Percentiles rank a stretch among this genome's conserved stretches.
Evolutionary conservation across 1,140 invertebrate species (phyloP).

Genomic region (Rhagoletis pomonella): DNA sequence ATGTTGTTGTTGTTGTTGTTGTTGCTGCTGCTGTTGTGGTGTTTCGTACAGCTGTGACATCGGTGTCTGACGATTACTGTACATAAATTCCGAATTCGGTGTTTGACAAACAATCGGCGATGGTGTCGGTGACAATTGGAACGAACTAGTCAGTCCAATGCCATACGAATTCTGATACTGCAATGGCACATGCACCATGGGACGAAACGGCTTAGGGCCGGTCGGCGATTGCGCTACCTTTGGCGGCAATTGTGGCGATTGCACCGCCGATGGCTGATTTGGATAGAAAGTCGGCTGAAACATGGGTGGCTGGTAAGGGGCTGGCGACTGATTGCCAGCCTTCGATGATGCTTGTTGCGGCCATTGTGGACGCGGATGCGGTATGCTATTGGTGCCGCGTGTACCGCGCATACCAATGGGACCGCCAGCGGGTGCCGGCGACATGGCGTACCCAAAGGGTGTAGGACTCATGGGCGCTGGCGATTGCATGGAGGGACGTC

Average conservation of each 20-base stretch:
- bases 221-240: conserved; percentile 55
- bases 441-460: conserved; percentile 75
- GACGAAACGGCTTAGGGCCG: conserved; percentile 64
- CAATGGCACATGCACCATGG: conserved; percentile 61
- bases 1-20: background rate
- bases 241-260: conserved; percentile 60
- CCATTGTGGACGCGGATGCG: conserved; percentile 81
- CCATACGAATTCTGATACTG: conserved; percentile 70
- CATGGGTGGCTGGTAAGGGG: conserved; percentile 62
- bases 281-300: conserved; percentile 57
- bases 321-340: conserved; percentile 74
- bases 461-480: conserved; percentile 70
- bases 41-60: conserved; percentile 62
- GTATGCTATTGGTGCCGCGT: conserved; percentile 70
- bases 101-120: conserved; percentile 73
- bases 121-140: conserved; percentile 71
- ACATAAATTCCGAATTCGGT: conserved; percentile 70
- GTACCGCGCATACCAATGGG: conserved; percentile 72
- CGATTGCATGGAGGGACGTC: conserved; percentile 75
- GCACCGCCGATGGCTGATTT: conserved; percentile 56
- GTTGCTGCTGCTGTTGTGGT: conserved; percentile 54
- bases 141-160: conserved; percentile 67
- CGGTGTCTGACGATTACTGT: conserved; percentile 71
- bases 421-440: conserved; percentile 74
- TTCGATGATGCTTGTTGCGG: conserved; percentile 74